Evolutionary conservation across 2,113 vertebrate genomes (phyloP).

Genomic region (Orcinus orca): DNA sequence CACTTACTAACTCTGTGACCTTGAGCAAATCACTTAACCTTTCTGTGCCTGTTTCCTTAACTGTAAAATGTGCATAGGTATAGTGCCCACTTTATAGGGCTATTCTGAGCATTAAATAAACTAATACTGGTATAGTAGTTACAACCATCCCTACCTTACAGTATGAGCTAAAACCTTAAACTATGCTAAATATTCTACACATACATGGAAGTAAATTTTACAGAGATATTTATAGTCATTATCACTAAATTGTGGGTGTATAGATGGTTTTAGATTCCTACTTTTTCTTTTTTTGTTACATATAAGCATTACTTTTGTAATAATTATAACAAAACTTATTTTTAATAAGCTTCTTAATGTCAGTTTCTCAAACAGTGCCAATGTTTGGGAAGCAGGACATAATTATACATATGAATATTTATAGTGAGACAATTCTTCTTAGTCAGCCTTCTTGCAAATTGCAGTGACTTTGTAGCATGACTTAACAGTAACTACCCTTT

Average conservation of each 20-base stretch:
- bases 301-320: not conserved
- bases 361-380: not conserved
- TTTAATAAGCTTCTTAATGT: not conserved
- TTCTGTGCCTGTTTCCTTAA: not conserved
- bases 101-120: not conserved
- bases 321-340: not conserved
- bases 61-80: not conserved
- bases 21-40: not conserved
- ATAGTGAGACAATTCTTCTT: not conserved
- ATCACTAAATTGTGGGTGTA: not conserved
- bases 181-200: not conserved
- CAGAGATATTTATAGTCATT: not conserved
- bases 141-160: not conserved
- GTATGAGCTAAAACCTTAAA: not conserved
- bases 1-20: not conserved
- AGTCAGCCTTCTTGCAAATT: not conserved
- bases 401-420: constrained; percentile 4
- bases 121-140: not conserved
- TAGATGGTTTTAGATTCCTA: not conserved
- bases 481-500: constrained; percentile 11
- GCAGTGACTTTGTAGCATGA: not conserved
- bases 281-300: not conserved
- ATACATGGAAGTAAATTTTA: not conserved
- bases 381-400: not conserved
- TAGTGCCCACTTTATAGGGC: not conserved